Base-by-base conservation (phyloP, 23 tunicate genomes). In the Trididemnum nubilum region DNA sequence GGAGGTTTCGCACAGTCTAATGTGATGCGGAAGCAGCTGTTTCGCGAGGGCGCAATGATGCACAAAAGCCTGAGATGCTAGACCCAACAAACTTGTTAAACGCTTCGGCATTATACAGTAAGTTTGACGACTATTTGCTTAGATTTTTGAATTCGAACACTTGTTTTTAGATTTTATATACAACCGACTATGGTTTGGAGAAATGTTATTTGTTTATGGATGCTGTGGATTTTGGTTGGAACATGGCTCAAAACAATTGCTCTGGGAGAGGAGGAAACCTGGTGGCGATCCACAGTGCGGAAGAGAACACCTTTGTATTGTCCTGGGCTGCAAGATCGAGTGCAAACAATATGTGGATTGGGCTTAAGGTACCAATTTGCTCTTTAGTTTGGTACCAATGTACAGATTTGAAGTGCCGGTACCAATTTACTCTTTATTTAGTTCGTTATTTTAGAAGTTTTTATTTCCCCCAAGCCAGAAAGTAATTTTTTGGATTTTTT, bases 191-290 rank as follows among this genome's bases (percentile, higher is more conserved):
- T 28, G 79, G 79, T 0, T 4, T 82, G 27, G 92, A 92, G 73
- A 92, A 92, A 52, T 92, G 97, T 63, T 92, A 92, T 40, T 54
- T 79, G 63, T 92, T 92, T 52, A 81, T 60, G 22, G 86, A 79
- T 34, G 60, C 60, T n/a, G 12, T 35, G 21, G 34, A 44, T 2
- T 33, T 49, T 28, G 85, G 87, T 0, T 92, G 97, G 97, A 51
- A 71, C 25, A 24, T 29, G 12, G 85, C 97, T 12, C 81, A 92
- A 33, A 60, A 71, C 32, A 77, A 82, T 64, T 92, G 97, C 57
- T 51, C 84, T 9, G 59, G 50, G 18, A 34, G 65, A 22, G 97
- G 97, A 27, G 97, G 92, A 40, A 91, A 92, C 64, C 78, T 92
- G 12, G 97, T 92, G 49, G 85, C 97, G 1, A 79, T 92, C 1